Evolutionary conservation across 2,888 invertebrate genomes (phyloP), one percentile per base, ranked within the genome.

Genomic region (Branchipolynoe longqiensis): DNA sequence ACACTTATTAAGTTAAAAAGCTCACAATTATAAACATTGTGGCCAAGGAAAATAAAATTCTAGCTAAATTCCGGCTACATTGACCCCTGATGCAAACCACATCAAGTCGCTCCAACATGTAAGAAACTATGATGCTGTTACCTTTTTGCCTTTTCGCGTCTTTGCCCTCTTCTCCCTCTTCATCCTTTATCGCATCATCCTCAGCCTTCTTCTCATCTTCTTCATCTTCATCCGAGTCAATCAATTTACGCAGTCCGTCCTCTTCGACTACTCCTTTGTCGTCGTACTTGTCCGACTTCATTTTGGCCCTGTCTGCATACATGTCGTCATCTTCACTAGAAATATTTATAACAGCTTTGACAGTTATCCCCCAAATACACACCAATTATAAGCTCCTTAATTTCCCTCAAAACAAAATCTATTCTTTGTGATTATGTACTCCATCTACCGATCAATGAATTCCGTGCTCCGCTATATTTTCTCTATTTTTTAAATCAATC

Each of bases 191-290:
- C 14, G 92, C 89, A 25, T 90, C 90, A 38, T 90, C 96, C 88
- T 97, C 96, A 28, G 96, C 96, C 41, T 96, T 96, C 82, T 96
- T 95, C 38, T 97, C 96, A 85, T 96, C 96, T 36, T 91, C 91
- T 28, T 90, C 90, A 40, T 90, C 90, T 6, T 91, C 92, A 14
- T 90, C 92, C 25, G 92, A 92, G 85, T 91, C 91, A 31, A 98
- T 95, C 59, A 98, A 94, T 93, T 98, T 97, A 87, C 97, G 95
- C 69, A 98, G 94, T 0, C 97, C 98, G 90, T 96, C 96, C 92
- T 98, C 98, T 91, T 98, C 98, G 0, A 98, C 97, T 0, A 99
- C 99, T 69, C 96, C 96, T 93, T 96, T 97, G 92, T 97, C 95
- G 93, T 97, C 97, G 94, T 96, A 97, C 62, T 92, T 92, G 25